These are phyloP conservation scores for Porites cylindrica DNA, from an alignment of 92 coral and sea anemone species.

Conservation along the genomic window DNA sequence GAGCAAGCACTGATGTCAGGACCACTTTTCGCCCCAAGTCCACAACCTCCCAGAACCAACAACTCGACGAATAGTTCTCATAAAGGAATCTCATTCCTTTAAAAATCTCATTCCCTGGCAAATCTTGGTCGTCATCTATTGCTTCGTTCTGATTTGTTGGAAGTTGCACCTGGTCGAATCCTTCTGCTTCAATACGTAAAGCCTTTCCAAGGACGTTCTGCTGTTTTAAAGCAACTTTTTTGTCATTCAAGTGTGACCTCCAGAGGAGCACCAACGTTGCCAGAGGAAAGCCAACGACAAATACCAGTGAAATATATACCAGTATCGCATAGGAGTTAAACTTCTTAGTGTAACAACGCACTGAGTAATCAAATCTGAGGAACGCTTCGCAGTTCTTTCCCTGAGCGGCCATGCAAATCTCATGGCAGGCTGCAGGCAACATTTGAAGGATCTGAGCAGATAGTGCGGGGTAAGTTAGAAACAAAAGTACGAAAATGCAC, in stretches of 20 bases:
- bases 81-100: slow-evolving; percentile 30
- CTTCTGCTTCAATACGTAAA: neutral
- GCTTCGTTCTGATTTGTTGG: neutral
- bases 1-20: slow-evolving; percentile 22
- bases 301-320: slow-evolving; percentile 16
- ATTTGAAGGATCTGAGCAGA: slow-evolving; percentile 22
- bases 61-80: slow-evolving; percentile 35
- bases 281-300: slow-evolving; percentile 39
- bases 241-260: slow-evolving; percentile 1
- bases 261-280: slow-evolving; percentile 13
- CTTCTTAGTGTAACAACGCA: slow-evolving; percentile 1
- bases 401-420: neutral
- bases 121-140: neutral
- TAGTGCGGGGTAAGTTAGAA: slow-evolving; percentile 10
- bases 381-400: neutral
- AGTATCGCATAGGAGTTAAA: neutral
- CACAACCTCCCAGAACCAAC: slow-evolving; percentile 64
- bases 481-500: slow-evolving; percentile 9
- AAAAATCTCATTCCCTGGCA: neutral
- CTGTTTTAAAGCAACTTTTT: neutral
- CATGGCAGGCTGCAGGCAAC: slow-evolving; percentile 14
- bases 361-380: slow-evolving; percentile 10
- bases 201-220: neutral
- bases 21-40: slow-evolving; percentile 49
- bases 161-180: neutral